Base-by-base conservation (phyloP, 2,797 vertebrate genomes). In the Botia almorhae region DNA sequence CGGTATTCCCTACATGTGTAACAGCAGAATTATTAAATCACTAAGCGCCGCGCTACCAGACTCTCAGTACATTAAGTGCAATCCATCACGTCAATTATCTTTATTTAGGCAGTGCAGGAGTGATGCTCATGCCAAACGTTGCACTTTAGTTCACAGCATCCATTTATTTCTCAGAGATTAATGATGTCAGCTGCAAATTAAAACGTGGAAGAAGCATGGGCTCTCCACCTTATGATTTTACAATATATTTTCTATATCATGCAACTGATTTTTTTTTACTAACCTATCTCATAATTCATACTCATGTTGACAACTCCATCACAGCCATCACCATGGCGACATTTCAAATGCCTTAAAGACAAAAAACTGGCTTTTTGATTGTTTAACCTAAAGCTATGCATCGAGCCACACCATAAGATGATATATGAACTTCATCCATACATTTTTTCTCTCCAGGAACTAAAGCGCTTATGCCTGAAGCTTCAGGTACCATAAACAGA, bases 51-150 rank as follows among this genome's bases (percentile, higher is more conserved):
- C 17, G 7, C 39, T 33, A 70, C 55, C n/a, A 64, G 11, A 80
- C 43, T 46, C 21, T 64, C 50, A 55, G 33, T 21, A 58, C 19
- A 67, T 80, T 55, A 48, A 7, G 0, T 29, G 16, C 29, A 16
- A 80, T 80, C 69, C 60, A 73, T 80, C 61, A 65, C 50, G 21
- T 71, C 68, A 71, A 78, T 71, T 78, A 64, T 78, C 67, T 60
- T 48, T 63, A 70, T 53, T 71, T 78, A 71, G 76, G 5, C 14
- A 64, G 68, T 23, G 29, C 68, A 71, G 68, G n/a, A 78, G 68
- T 80, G 53, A 73, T 63, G 60, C 10, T 68, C 33, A 43, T 72
- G 69, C 58, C 69, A 72, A 78, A 61, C 17, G 55, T 39, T 61
- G 55, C 26, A 51, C 67, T 78, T 78, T 71, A 78, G 50, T 33